Base-by-base conservation (phyloP, 1,140 invertebrate genomes). In the Papilio dardanus region DNA sequence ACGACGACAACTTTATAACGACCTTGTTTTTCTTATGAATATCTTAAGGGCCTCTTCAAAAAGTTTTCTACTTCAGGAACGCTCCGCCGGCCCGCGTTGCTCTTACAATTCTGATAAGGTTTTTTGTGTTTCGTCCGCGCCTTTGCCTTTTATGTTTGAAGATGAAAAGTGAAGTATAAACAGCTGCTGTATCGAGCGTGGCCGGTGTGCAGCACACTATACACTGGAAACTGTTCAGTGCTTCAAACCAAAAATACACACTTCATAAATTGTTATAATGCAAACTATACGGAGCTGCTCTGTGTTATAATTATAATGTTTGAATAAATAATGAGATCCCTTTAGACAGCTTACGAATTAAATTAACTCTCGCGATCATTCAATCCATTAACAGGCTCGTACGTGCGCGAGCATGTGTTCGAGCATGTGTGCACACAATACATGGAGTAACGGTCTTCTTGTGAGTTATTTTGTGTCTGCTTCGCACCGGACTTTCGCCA, bases 11-110 rank as follows among this genome's bases (percentile, higher is more conserved):
- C 65, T 67, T 62, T 67, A 19, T 67, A 67, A 67, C 30, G 65
- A 67, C 33, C 30, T 67, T 33, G 65, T 67, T 67, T 67, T 67
- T 67, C 65, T 67, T 67, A 35, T 67, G 65, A 67, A 35, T 35
- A 67, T 35, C 16, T 67, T 21, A 24, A 35, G 30, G 8, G 65
- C 12, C 65, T 31, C 65, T 31, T 35, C 19, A 21, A 21, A 21
- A 35, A 67, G 30, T 21, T 67, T 35, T 12, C 33, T 24, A 7
- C 30, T 5, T 4, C 54, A 62, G 54, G 1, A 28, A 62, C 12
- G 10, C 19, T 24, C 1, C 50, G 50, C 21, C 24, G 10, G 37
- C 16, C 37, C 21, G 24, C 30, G 14, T 62, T 62, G 54, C 30
- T 62, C 54, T 62, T 62, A 62, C 0, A 62, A 62, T 24, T 62